These are phyloP conservation scores for Patella caerulea DNA, from an alignment of 2,888 invertebrate species.

Conservation along the genomic window DNA sequence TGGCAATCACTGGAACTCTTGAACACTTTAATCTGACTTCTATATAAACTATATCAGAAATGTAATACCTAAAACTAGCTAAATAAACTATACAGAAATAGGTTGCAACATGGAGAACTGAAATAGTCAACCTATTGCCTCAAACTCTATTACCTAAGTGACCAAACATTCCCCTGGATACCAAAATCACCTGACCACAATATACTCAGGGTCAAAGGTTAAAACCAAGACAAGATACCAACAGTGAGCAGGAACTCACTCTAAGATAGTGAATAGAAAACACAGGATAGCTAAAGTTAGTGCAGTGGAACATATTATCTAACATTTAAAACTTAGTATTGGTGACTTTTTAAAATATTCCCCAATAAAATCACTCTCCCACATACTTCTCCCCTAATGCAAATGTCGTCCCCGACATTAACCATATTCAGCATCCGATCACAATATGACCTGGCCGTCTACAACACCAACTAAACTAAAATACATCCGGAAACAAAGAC, in stretches of 20 bases:
- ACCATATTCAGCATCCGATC: neutral
- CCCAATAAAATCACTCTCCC: conserved; percentile 3
- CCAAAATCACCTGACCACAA: too few species aligned
- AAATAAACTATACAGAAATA: too few species aligned
- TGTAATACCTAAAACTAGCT: too few species aligned
- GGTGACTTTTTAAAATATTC: neutral
- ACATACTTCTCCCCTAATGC: neutral
- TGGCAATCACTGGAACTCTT: too few species aligned
- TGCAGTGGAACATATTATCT: neutral
- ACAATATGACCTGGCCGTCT: neutral
- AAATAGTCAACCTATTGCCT: too few species aligned
- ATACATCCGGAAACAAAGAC: neutral
- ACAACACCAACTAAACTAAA: neutral
- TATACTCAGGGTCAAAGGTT: neutral
- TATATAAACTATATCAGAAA: too few species aligned
- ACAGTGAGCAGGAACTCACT: neutral
- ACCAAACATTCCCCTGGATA: too few species aligned
- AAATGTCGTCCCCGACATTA: conserved; percentile 6
- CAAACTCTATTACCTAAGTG: too few species aligned
- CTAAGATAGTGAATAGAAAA: neutral
- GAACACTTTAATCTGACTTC: too few species aligned
- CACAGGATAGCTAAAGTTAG: neutral
- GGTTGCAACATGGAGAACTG: too few species aligned
- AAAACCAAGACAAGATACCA: neutral
- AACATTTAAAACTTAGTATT: conserved; percentile 2